Evolutionary conservation across 2,797 vertebrate species (phyloP), one percentile per base, ranked within the genome.

Genomic region (Mastacembelus armatus): DNA sequence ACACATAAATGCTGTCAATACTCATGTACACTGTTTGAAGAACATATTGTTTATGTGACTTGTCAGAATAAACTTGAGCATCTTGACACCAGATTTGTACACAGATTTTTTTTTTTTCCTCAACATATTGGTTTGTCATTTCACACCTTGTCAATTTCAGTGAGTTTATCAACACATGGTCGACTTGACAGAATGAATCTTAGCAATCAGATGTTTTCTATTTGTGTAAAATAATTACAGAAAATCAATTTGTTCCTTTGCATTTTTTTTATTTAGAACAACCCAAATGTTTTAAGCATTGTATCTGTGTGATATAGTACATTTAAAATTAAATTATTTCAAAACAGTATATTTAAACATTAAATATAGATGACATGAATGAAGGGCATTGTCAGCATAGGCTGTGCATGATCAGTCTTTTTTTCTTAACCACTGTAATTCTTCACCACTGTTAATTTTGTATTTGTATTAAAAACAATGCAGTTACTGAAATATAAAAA

Each of bases 291-390:
- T 91, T 90, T 92, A 89, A 89, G 83, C 77, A 84, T 90, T 77
- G 80, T 89, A 87, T 91, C 81, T 86, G 80, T 85, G 85, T 90
- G 88, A 93, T 94, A 93, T 92, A 89, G 84, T 90, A 93, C 93
- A 93, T 92, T 93, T 91, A 81, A 91, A 93, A 92, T 92, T 91
- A 93, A 93, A 90, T 93, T 93, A 93, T 91, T 89, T 92, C 66
- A 92, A 93, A 90, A 90, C 88, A 78, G 83, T 86, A 89, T 90
- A 85, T 90, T 90, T 88, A 87, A 93, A 91, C 87, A 88, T 91
- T 91, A 91, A 90, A 92, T 91, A 91, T 86, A 87, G 70, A 81
- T 90, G 90, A 92, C 87, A 83, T 87, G 85, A 82, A 82, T 80
- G 83, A 88, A 85, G 76, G 79, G 78, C 67, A 61, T 79, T 40